phyloP scores from a whole-genome alignment of 2,113 vertebrate genomes.

The Salvator merianae region DNA sequence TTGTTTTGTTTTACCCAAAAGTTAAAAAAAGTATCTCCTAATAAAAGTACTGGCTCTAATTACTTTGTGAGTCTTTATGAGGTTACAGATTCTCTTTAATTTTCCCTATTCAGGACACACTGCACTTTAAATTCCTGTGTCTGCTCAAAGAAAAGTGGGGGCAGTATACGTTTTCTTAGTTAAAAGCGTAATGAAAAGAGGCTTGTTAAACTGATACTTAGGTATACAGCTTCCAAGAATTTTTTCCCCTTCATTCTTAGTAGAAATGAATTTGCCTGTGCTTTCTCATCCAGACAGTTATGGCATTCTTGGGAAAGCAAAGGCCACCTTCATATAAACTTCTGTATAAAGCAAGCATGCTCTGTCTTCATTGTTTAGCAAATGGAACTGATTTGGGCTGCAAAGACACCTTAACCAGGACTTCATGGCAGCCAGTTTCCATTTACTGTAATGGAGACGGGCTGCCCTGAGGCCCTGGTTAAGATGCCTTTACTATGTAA shows the following conservation, averaged over 20 bases:
- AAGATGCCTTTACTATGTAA: too few species aligned
- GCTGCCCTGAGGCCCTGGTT: too few species aligned
- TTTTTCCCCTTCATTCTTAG: constrained; percentile 3
- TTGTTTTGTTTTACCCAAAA: too few species aligned
- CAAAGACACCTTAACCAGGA: too few species aligned
- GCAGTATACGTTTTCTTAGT: not conserved
- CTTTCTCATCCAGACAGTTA: constrained; percentile 22
- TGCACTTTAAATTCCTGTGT: not conserved
- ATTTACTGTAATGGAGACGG: too few species aligned
- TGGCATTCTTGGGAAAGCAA: not conserved
- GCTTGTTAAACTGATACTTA: not conserved
- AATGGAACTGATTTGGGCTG: not conserved
- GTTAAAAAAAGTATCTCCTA: too few species aligned
- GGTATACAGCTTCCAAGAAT: not conserved
- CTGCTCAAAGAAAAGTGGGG: not conserved
- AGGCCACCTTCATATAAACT: not conserved
- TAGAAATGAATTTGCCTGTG: constrained; percentile 8
- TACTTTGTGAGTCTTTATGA: too few species aligned
- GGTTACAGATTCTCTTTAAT: not conserved
- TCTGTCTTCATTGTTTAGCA: too few species aligned
- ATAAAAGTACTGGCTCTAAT: too few species aligned
- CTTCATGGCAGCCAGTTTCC: too few species aligned
- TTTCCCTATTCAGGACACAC: not conserved
- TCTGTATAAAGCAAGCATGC: not conserved
- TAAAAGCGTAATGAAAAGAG: not conserved